A percentile compares a stretch with the other conserved stretches of the same genome.
Conservation (phyloP, 1,140 invertebrate genomes). For the Drosophila parabipectinata region DNA sequence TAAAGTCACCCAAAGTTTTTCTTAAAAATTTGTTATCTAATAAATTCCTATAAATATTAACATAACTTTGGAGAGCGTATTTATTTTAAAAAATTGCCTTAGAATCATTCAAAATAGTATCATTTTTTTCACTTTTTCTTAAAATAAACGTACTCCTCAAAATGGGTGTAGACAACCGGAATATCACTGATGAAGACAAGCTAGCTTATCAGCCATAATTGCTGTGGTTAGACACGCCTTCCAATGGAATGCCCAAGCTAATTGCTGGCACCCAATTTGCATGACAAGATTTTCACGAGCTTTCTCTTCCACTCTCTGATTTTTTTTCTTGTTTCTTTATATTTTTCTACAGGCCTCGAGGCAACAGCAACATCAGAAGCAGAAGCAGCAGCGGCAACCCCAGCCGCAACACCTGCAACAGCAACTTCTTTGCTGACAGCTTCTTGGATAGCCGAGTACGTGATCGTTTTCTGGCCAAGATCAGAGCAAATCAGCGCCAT, state of each 20-base stretch:
- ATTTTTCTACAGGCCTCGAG: conserved; percentile 50
- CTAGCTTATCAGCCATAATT: conserved; percentile 26
- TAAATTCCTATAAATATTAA: no score
- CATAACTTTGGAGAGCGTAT: no score
- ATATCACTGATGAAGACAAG: neutral
- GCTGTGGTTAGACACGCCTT: conserved; percentile 24
- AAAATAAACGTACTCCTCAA: neutral
- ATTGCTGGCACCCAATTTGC: conserved; percentile 40
- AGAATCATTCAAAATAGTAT: no score
- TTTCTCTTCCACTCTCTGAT: conserved; percentile 56
- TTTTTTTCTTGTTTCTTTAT: conserved; percentile 19
- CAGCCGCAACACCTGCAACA: conserved; percentile 8
- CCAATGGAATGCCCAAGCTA: conserved; percentile 8
- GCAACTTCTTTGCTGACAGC: conserved; percentile 3
- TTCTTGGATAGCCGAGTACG: conserved; percentile 34
- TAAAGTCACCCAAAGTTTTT: no score
- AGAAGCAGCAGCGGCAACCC: conserved; percentile 19
- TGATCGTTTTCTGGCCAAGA: conserved; percentile 37
- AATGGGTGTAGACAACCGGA: conserved; percentile 1
- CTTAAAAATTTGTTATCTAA: no score
- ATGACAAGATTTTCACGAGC: conserved; percentile 57
- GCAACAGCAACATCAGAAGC: conserved; percentile 33
- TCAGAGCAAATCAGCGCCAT: conserved; percentile 23
- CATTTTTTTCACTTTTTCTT: no score
- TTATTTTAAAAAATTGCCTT: no score